These are phyloP conservation scores for Lithophane semibrunnea DNA, from an alignment of 2,888 invertebrate species.

Conservation along the genomic window DNA sequence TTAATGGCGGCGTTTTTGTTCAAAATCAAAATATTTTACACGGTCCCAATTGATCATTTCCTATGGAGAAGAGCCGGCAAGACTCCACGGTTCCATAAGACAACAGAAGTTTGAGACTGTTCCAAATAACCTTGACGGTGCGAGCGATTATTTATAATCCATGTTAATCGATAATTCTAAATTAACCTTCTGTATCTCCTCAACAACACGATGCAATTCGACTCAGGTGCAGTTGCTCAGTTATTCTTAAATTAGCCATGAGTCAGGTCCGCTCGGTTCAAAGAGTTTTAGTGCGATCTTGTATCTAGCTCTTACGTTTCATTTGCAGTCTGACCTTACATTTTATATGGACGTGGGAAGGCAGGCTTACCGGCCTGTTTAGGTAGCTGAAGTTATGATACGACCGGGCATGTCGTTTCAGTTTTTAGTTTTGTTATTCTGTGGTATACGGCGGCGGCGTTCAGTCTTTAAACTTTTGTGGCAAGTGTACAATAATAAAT, in stretches of 20 bases:
- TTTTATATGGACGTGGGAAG: constrained; percentile 39
- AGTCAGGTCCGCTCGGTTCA: constrained; percentile 40
- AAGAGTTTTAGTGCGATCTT: constrained; percentile 46
- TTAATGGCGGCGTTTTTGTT: background rate
- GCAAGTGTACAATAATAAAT: too few species aligned
- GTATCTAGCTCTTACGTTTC: constrained; percentile 34
- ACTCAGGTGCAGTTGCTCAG: constrained; percentile 53
- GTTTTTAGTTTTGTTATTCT: constrained; percentile 12
- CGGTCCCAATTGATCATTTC: background rate
- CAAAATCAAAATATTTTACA: too few species aligned
- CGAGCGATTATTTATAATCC: background rate
- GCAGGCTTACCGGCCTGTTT: constrained; percentile 13
- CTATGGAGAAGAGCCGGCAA: background rate
- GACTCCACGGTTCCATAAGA: background rate
- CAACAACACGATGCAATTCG: constrained; percentile 37
- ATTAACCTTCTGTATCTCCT: constrained; percentile 11
- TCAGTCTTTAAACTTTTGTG: background rate
- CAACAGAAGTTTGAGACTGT: background rate
- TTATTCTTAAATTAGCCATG: constrained; percentile 62
- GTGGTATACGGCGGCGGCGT: background rate
- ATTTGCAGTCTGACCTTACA: constrained; percentile 49
- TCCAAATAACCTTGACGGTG: background rate
- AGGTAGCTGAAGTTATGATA: constrained; percentile 34
- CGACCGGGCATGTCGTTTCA: constrained; percentile 8
- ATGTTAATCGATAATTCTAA: constrained; percentile 6